These are phyloP conservation scores for Aplysina aerophoba DNA, from an alignment of 37 sponge, comb jelly and placozoan genomes.

Conservation along the genomic window DNA sequence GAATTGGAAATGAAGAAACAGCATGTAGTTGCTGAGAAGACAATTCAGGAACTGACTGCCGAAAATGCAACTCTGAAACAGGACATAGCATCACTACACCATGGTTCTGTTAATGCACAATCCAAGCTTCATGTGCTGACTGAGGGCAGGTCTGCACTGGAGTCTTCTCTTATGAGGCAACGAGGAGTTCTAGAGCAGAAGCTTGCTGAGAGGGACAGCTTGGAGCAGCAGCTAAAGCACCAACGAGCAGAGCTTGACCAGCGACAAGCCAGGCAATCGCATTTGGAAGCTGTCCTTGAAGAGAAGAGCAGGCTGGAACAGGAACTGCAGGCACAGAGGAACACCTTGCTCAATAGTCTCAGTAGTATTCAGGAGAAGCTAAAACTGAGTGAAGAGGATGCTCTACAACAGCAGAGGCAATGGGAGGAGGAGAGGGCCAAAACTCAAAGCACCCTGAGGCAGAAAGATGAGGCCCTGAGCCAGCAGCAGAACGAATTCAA, in stretches of 20 bases:
- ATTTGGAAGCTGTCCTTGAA: slow-evolving; percentile 65
- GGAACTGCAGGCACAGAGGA: slow-evolving; percentile 68
- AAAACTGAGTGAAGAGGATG: slow-evolving; percentile 16
- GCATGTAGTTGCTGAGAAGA: slow-evolving; percentile 3
- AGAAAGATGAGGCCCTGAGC: slow-evolving; percentile 3
- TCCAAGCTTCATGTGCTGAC: neutral
- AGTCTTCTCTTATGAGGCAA: slow-evolving; percentile 45
- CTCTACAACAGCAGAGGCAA: neutral
- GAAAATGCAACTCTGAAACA: slow-evolving; percentile 21
- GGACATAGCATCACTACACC: neutral
- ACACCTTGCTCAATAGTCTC: slow-evolving; percentile 48
- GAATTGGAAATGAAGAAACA: slow-evolving; percentile 11
- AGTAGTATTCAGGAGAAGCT: slow-evolving; percentile 54
- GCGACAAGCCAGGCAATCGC: slow-evolving; percentile 56
- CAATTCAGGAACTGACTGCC: neutral
- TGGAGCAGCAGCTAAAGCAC: slow-evolving; percentile 58
- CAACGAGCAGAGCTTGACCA: slow-evolving; percentile 65
- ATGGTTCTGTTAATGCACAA: neutral
- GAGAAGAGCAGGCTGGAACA: slow-evolving; percentile 77
- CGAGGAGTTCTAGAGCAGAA: slow-evolving; percentile 55
- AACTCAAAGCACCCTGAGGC: too few species aligned
- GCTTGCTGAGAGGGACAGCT: slow-evolving; percentile 48
- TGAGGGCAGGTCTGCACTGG: slow-evolving; percentile 37
- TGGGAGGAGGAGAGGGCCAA: neutral
- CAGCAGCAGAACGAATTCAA: too few species aligned